Conservation (phyloP, 2,113 vertebrate genomes). For the Tyto alba region DNA sequence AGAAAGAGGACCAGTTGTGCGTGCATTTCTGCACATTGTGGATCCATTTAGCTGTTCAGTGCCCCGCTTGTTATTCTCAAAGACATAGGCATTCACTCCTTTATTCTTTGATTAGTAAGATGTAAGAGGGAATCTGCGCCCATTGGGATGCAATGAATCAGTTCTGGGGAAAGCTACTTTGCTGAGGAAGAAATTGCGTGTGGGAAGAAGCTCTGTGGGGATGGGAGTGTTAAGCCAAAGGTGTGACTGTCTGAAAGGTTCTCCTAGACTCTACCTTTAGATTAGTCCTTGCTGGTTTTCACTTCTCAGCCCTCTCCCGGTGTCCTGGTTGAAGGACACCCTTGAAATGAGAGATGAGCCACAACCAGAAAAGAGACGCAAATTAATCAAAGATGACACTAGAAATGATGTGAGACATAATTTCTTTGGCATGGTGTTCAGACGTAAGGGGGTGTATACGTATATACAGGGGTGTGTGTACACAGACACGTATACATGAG, state of each 20-base stretch:
- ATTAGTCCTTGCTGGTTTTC: background rate
- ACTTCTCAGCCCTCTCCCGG: background rate
- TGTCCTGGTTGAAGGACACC: conserved; percentile 51
- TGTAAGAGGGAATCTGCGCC: background rate
- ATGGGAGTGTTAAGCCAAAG: background rate
- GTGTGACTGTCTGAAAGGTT: no score
- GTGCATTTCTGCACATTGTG: background rate
- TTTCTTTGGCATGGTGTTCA: background rate
- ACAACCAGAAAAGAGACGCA: conserved; percentile 28
- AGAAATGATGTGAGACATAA: conserved; percentile 25
- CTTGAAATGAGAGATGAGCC: conserved; percentile 47
- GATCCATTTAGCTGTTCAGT: background rate
- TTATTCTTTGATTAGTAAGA: background rate
- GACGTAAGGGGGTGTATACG: background rate
- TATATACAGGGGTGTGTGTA: background rate
- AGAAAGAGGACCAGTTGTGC: background rate
- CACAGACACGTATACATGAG: rapidly evolving
- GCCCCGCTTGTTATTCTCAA: background rate
- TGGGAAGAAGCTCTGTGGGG: rapidly evolving
- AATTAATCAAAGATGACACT: conserved; percentile 67
- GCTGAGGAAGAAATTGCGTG: background rate
- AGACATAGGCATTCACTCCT: background rate
- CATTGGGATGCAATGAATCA: background rate
- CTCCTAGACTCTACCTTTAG: background rate
- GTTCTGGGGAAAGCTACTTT: background rate